Evolutionary conservation across 2,113 vertebrate genomes (phyloP), one percentile per base, ranked within the genome.

Genomic region (Noturus placidus): DNA sequence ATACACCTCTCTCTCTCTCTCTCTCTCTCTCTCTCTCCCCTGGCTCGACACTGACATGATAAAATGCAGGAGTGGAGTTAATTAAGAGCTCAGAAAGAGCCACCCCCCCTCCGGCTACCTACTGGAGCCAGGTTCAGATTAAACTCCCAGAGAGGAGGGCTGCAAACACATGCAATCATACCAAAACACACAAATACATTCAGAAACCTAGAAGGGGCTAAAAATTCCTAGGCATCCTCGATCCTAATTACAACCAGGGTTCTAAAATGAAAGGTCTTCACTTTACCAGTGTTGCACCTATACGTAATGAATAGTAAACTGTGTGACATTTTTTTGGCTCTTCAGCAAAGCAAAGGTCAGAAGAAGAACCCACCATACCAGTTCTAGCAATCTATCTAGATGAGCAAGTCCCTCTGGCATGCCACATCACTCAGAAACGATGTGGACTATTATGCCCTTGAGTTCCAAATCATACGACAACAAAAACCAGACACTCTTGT

Each of bases 41-140:
- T 69, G 59, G 22, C 63, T 56, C 38, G 61, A 72, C 35, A 25
- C 38, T 80, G 30, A 10, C 84, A 83, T 82, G 84, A 85, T 70
- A 59, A 77, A 46, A 88, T 30, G 52, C 54, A 25, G 63, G 77
- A 86, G 85, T 89, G 87, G 89, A 94, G 91, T 94, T 95, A 95
- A 95, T 95, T 95, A 95, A 93, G 93, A 94, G 92, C 91, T 92
- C 90, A 92, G 91, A 93, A 91, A 84, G 57, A 63, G 50, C 87
- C 87, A 85, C 88, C 81, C 87, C 89, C 74, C 88, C 69, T 67
- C n/a, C 63, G 27, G 76, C 85, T 89, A 89, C 93, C 91, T 91
- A 87, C 89, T 94, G 92, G 90, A 94, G 92, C 92, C 93, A 92
- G 87, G 87, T 81, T 91, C 83, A 93, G 94, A 95, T 93, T 93